Percentiles rank a stretch among this genome's conserved stretches.
Conservation (phyloP, 2,797 vertebrate genomes). For the Sitta carolinensis region DNA sequence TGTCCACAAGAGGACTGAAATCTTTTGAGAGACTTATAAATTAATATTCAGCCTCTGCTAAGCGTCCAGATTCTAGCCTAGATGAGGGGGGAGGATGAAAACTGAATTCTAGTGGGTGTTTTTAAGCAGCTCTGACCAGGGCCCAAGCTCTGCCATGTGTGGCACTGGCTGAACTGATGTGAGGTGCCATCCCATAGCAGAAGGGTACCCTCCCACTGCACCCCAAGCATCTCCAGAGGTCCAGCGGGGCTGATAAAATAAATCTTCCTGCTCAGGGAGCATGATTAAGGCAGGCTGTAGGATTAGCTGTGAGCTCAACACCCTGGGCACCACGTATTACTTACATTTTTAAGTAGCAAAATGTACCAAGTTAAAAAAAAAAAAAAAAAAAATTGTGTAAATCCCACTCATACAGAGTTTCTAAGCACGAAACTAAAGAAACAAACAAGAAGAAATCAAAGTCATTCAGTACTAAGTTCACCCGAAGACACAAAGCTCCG, state of each 20-base stretch:
- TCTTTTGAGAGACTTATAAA: not conserved
- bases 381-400: not conserved
- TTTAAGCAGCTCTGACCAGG: not conserved
- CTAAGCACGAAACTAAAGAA: not conserved
- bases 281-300: not conserved
- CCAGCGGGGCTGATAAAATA: not conserved
- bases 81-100: not conserved
- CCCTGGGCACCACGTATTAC: rapidly evolving
- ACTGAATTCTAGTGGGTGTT: not conserved
- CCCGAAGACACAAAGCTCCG: rapidly evolving
- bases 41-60: not conserved
- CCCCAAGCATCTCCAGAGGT: not conserved
- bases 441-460: not conserved
- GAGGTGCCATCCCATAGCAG: not conserved
- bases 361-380: rapidly evolving
- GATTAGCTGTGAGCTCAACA: not conserved
- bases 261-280: not conserved
- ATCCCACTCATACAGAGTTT: not conserved
- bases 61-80: not conserved
- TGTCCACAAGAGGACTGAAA: not conserved
- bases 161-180: not conserved
- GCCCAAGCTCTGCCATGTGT: not conserved
- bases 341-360: not conserved
- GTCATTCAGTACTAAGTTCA: not conserved
- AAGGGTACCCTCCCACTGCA: not conserved